Evolutionary conservation across 2,888 invertebrate genomes (phyloP).

Genomic region (Himalopsyche anomala): DNA sequence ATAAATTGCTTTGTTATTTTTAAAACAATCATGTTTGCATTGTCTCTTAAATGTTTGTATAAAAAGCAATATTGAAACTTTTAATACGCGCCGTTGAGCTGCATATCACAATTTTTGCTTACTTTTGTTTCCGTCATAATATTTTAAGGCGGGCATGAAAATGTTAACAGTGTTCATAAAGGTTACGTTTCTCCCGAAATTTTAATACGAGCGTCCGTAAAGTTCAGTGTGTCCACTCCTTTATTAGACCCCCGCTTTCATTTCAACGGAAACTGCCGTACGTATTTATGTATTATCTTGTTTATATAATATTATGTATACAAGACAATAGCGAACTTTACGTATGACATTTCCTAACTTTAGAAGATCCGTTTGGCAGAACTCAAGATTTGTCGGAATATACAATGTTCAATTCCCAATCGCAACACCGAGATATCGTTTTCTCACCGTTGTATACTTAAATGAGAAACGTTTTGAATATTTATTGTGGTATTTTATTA

Average conservation of each 20-base stretch:
- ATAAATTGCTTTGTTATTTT: no score
- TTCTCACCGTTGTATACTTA: no score
- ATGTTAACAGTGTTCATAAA: slow-evolving; percentile 28
- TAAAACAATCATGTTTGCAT: not conserved
- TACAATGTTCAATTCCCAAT: no score
- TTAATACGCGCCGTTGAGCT: not conserved
- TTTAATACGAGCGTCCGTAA: slow-evolving; percentile 16
- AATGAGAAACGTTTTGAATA: no score
- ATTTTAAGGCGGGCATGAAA: slow-evolving; percentile 24
- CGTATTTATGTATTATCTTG: not conserved
- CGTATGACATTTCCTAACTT: not conserved
- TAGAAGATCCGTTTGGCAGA: not conserved
- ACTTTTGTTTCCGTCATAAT: slow-evolving; percentile 36
- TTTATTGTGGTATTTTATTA: no score
- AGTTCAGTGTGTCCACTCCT: slow-evolving; percentile 16
- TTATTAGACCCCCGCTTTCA: slow-evolving; percentile 7
- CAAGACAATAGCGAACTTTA: not conserved
- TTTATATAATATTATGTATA: not conserved
- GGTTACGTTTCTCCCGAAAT: slow-evolving; percentile 27
- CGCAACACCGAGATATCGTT: no score
- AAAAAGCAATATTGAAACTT: slow-evolving; percentile 5
- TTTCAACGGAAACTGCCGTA: not conserved
- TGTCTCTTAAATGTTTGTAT: not conserved
- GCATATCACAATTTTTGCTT: slow-evolving; percentile 31
- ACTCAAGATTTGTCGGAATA: no score